Evolutionary conservation across 2,797 vertebrate species (phyloP), one percentile per base, ranked within the genome.

Genomic region (Borostomias antarcticus): DNA sequence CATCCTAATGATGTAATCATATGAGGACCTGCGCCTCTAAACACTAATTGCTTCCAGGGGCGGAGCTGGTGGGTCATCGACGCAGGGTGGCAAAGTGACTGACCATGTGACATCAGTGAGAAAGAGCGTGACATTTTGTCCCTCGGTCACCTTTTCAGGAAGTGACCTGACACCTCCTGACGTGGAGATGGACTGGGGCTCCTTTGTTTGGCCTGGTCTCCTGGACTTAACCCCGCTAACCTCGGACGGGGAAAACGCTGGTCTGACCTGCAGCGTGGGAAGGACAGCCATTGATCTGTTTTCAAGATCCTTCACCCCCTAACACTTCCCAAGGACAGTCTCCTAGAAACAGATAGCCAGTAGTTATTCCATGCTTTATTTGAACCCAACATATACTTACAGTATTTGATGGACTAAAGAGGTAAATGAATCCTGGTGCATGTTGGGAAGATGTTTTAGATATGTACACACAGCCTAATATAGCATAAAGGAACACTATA

Each of bases 91-190:
- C 58, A 56, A 74, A 82, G 79, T 83, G 83, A 86, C 75, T 73
- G 63, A 54, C 78, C 84, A 88, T 83, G 86, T 82, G 76, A 87
- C 62, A 70, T 66, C 70, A 76, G 69, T 66, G 62, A 66, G 67
- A 69, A 28, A 79, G 78, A 64, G 50, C 75, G 50, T 50, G 86
- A 90, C 87, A 82, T 89, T 70, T 13, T 83, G 79, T 84, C 76
- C 82, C 58, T 72, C 13, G 61, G 73, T 71, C 77, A 79, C 79
- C 62, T 79, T 65, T 71, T 61, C 47, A 86, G 86, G 87, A 92
- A 90, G 86, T 89, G 85, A 89, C 85, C 83, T 69, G 63, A 68
- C 83, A 77, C 80, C 83, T 85, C 77, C 74, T 75, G 78, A 69
- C 68, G 76, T 32, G 66, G 61, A 35, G 69, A 50, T 71, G 61